A percentile compares a stretch with the other conserved stretches of the same genome.
phyloP scores from a whole-genome alignment of 2,797 vertebrate genomes.

The Furcifer pardalis region DNA sequence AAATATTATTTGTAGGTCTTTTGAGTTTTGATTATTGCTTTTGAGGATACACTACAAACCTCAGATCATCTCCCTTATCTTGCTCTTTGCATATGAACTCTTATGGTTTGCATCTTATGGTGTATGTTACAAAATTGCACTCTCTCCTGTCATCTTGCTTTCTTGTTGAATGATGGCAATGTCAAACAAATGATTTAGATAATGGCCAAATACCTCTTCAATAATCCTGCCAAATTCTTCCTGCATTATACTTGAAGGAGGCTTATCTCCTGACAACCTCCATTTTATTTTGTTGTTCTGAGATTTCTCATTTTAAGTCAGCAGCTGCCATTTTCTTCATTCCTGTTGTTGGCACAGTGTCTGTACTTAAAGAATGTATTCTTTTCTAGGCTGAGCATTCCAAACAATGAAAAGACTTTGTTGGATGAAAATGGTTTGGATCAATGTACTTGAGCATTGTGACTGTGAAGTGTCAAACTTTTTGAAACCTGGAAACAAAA shows the following conservation, averaged over 20 bases:
- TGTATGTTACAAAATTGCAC: neutral
- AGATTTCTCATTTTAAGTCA: conserved; percentile 22
- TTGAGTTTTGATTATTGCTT: conserved; percentile 28
- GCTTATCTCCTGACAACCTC: conserved; percentile 46
- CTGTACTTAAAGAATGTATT: conserved; percentile 60
- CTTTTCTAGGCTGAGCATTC: conserved; percentile 60
- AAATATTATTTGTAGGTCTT: conserved; percentile 15
- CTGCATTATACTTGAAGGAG: conserved; percentile 68
- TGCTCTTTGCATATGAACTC: conserved; percentile 7
- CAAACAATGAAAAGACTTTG: conserved; percentile 65
- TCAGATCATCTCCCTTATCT: conserved; percentile 20
- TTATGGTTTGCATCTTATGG: conserved; percentile 6
- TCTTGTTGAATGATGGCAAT: conserved; percentile 48
- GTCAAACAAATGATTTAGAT: conserved; percentile 53
- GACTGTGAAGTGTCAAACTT: conserved; percentile 85
- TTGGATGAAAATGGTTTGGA: conserved; percentile 72
- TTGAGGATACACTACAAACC: conserved; percentile 48
- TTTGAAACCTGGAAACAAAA: conserved; percentile 81
- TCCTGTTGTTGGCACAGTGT: conserved; percentile 49
- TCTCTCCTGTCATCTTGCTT: conserved; percentile 11
- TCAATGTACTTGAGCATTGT: conserved; percentile 79
- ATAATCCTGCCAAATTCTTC: conserved; percentile 62
- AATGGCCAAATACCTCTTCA: conserved; percentile 60
- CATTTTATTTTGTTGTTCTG: conserved; percentile 41
- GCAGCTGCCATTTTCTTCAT: conserved; percentile 48